phyloP scores from a whole-genome alignment of 2,797 vertebrate genomes.

The Lates japonicus region DNA sequence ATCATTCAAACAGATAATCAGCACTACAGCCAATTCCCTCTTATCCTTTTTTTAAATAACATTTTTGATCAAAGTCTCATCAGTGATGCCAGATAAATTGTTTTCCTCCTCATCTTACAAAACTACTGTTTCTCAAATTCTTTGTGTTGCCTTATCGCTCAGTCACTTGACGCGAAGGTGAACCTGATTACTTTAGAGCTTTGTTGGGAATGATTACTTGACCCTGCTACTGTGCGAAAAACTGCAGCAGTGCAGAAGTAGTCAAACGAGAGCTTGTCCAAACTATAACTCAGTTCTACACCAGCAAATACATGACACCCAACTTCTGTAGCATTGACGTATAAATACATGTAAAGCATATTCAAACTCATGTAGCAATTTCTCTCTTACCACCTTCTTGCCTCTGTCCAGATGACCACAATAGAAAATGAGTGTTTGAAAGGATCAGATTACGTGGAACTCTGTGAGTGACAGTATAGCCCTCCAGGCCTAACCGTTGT shows the following conservation, averaged over 20 bases:
- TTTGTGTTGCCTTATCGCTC: conserved; percentile 4
- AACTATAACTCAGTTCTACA: conserved; percentile 22
- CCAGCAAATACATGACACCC: no score
- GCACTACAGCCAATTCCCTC: conserved; percentile 19
- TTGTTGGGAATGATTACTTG: conserved; percentile 26
- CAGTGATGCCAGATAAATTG: background rate
- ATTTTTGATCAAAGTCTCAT: conserved; percentile 36
- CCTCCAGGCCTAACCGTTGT: background rate
- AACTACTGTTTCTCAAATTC: conserved; percentile 22
- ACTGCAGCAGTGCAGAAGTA: conserved; percentile 28
- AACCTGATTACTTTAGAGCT: conserved; percentile 34
- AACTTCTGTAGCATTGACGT: no score
- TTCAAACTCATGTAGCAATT: conserved; percentile 11
- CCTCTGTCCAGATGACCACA: conserved; percentile 50
- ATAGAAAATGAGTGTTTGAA: conserved; percentile 56
- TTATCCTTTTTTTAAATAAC: conserved; percentile 46
- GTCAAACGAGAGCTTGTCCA: conserved; percentile 27
- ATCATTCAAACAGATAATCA: conserved; percentile 49
- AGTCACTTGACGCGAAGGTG: conserved; percentile 1
- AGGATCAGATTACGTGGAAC: conserved; percentile 31
- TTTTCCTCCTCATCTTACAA: conserved; percentile 7
- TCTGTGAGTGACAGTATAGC: background rate
- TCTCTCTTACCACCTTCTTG: background rate
- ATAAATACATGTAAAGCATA: conserved; percentile 63
- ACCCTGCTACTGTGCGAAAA: conserved; percentile 6